Evolutionary conservation across 2,113 vertebrate genomes (phyloP).

Genomic region (Chaetodon trifascialis): DNA sequence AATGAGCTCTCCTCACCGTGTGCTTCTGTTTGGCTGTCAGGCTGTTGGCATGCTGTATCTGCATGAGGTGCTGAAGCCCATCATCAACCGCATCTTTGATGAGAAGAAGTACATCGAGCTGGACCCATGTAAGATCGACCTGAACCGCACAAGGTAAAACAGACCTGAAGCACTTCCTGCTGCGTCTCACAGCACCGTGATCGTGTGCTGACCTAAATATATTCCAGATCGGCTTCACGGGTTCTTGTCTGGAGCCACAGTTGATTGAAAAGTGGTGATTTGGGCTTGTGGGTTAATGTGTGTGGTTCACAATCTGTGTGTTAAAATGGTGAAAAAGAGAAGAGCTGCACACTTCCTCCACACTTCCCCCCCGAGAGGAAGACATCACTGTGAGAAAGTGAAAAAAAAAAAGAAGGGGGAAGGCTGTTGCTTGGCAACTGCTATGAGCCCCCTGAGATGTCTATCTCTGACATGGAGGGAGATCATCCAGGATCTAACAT

Average conservation of each 20-base stretch:
- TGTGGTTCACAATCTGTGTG: conserved; percentile 20
- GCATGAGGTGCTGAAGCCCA: conserved; percentile 88
- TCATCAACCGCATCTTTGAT: conserved; percentile 90
- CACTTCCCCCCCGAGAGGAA: conserved; percentile 51
- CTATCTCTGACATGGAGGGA: conserved; percentile 68
- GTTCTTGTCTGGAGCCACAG: neutral
- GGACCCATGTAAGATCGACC: conserved; percentile 92
- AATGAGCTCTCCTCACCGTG: conserved; percentile 39
- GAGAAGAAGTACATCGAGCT: conserved; percentile 95
- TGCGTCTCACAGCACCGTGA: neutral
- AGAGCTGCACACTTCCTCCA: conserved; percentile 46
- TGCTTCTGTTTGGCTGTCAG: conserved; percentile 75
- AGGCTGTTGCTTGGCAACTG: conserved; percentile 84
- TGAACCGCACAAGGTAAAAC: conserved; percentile 86
- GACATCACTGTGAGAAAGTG: conserved; percentile 64
- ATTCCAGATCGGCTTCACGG: neutral
- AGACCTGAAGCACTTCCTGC: neutral
- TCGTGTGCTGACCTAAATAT: neutral
- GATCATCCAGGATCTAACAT: conserved; percentile 63
- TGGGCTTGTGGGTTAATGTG: neutral
- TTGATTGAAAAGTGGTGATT: neutral
- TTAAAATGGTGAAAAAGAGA: conserved; percentile 48
- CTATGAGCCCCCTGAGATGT: conserved; percentile 73
- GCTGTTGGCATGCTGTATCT: conserved; percentile 94
- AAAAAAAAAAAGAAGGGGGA: conserved; percentile 59